Evolutionary conservation across 1,140 invertebrate genomes (phyloP), one percentile per base, ranked within the genome.

Genomic region (Pissodes strobi): DNA sequence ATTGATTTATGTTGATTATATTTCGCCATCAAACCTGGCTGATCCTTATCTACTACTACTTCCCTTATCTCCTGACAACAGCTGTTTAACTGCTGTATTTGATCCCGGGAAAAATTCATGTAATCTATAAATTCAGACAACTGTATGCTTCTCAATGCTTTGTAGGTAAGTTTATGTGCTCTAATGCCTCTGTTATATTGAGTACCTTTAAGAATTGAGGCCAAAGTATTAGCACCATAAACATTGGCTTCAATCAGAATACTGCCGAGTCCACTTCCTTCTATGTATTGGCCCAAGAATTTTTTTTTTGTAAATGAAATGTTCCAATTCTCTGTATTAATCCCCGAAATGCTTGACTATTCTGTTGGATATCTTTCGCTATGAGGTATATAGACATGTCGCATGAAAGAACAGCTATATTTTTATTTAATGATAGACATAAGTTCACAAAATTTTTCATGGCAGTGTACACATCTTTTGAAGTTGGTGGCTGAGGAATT

Each of bases 121-220:
- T n/a, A 34, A 34, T 57, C 41, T 55, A 69, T 53, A 66, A 61
- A 69, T 69, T 58, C 64, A n/a, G 23, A 2, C 39, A 69, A 39
- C 45, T 69, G 57, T 22, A 66, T 49, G 38, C 49, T 52, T 69
- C 38, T 49, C 25, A 62, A 48, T 18, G 61, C 37, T 58, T 69
- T 57, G 38, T 69, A 69, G 6, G 66, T 19, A 13, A 68, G 48
- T 30, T 64, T 68, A 51, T 68, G 66, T 37, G 52, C 27, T 67
- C 66, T 67, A 21, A 68, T 46, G 19, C 55, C 46, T 58, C 62
- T 57, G 41, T 63, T 67, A 19, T 67, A 67, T 22, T 67, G 58
- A 41, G 39, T 58, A 58, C 48, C 58, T 37, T 53, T 58, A 12
- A 67, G 43, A 59, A 66, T 66, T 34, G 39, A 55, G 13, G 2